These are phyloP conservation scores for Cyprinodon variegatus DNA, from an alignment of 2,113 vertebrate species.

Conservation along the genomic window DNA sequence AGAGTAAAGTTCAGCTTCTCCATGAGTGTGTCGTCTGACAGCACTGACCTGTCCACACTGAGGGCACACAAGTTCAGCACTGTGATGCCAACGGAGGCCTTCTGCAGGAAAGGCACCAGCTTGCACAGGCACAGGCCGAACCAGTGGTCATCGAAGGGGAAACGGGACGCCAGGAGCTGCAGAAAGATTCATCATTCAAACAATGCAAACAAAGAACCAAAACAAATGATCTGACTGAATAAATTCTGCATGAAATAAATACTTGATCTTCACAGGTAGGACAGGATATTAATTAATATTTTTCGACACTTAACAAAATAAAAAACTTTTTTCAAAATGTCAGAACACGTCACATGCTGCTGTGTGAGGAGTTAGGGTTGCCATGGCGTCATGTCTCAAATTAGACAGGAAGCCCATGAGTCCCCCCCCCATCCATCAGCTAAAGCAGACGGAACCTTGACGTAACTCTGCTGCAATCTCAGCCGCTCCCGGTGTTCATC, in stretches of 20 bases:
- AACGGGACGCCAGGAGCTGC: constrained; percentile 87
- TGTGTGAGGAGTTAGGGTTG: background rate
- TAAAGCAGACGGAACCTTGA: background rate
- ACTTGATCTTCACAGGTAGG: background rate
- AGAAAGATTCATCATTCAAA: constrained; percentile 21
- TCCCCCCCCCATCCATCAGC: background rate
- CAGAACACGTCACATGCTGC: background rate
- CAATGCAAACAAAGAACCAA: background rate
- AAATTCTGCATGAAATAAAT: background rate
- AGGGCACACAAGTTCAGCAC: constrained; percentile 96
- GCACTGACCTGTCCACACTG: constrained; percentile 94
- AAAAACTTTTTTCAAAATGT: background rate
- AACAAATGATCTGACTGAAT: no score
- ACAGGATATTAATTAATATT: background rate
- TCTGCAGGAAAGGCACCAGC: constrained; percentile 95
- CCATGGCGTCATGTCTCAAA: background rate
- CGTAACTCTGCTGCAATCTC: background rate
- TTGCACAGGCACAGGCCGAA: constrained; percentile 91
- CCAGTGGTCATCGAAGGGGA: constrained; percentile 82
- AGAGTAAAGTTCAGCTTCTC: background rate
- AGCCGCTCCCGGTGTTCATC: no score
- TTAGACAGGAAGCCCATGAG: background rate
- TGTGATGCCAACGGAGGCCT: constrained; percentile 97
- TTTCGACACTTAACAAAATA: background rate
- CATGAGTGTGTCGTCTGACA: background rate